These are phyloP conservation scores for Sebastes matsubarae DNA, from an alignment of 2,797 vertebrate species.

Conservation along the genomic window DNA sequence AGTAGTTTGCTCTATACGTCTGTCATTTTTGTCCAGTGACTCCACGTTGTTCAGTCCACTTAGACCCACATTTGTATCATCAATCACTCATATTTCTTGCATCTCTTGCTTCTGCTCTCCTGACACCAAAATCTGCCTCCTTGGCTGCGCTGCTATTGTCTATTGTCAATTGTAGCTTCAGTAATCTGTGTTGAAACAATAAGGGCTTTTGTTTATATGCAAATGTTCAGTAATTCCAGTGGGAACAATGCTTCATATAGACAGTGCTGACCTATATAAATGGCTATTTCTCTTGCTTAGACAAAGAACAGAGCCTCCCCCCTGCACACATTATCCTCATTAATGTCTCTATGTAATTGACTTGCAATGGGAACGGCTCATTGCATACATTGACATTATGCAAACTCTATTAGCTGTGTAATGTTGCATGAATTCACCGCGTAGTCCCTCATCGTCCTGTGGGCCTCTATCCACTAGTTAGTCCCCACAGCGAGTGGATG, in stretches of 20 bases:
- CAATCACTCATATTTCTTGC: background rate
- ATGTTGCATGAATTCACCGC: conserved; percentile 54
- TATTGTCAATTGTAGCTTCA: conserved; percentile 37
- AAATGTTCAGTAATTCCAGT: conserved; percentile 56
- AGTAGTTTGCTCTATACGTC: background rate
- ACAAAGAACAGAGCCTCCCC: conserved; percentile 35
- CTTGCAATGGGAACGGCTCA: conserved; percentile 38
- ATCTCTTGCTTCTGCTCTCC: background rate
- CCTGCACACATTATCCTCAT: conserved; percentile 40
- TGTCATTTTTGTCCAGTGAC: background rate
- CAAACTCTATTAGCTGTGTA: conserved; percentile 62
- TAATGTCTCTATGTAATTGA: conserved; percentile 54
- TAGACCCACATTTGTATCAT: background rate
- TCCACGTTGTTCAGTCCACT: background rate
- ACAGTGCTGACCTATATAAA: conserved; percentile 61
- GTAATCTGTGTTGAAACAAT: conserved; percentile 50
- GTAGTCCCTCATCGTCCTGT: background rate
- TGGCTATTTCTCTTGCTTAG: conserved; percentile 15
- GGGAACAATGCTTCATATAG: conserved; percentile 51
- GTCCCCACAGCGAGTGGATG: background rate
- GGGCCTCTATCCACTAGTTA: background rate
- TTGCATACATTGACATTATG: conserved; percentile 56
- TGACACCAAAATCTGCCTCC: conserved; percentile 3
- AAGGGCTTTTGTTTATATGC: conserved; percentile 67
- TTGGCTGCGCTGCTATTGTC: conserved; percentile 25